Evolutionary conservation across 2,113 vertebrate genomes (phyloP).

Genomic region (Aramus guarauna): DNA sequence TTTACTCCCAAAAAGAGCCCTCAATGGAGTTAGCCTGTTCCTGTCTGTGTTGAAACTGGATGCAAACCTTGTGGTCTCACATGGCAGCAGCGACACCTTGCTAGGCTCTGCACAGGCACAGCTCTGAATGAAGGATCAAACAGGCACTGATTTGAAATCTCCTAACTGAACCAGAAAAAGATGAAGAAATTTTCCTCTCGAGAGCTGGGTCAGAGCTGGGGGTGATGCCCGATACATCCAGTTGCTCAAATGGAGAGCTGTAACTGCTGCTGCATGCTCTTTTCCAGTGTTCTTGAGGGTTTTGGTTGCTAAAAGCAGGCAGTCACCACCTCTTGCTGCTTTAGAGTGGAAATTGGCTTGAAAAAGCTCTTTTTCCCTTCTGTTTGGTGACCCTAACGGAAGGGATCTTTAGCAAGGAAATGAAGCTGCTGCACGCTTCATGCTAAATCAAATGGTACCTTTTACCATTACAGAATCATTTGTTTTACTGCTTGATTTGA

Average conservation of each 20-base stretch:
- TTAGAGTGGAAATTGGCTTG: background rate
- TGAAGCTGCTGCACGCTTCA: background rate
- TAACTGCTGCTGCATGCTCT: background rate
- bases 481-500: constrained; percentile 9
- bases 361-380: background rate
- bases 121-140: background rate
- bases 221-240: background rate
- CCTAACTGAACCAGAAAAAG: background rate
- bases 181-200: background rate
- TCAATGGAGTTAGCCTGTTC: background rate
- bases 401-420: background rate
- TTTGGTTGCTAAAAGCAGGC: background rate
- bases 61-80: background rate
- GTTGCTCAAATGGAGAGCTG: background rate
- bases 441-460: background rate
- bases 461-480: background rate
- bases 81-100: background rate
- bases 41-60: background rate
- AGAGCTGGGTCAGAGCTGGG: background rate
- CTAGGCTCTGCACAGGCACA: background rate
- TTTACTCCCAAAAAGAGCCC: background rate
- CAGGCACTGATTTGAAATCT: background rate
- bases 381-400: background rate
- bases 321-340: background rate
- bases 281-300: background rate